phyloP scores from a whole-genome alignment of 1,140 invertebrate species.

The Trinorchestia longiramus region DNA sequence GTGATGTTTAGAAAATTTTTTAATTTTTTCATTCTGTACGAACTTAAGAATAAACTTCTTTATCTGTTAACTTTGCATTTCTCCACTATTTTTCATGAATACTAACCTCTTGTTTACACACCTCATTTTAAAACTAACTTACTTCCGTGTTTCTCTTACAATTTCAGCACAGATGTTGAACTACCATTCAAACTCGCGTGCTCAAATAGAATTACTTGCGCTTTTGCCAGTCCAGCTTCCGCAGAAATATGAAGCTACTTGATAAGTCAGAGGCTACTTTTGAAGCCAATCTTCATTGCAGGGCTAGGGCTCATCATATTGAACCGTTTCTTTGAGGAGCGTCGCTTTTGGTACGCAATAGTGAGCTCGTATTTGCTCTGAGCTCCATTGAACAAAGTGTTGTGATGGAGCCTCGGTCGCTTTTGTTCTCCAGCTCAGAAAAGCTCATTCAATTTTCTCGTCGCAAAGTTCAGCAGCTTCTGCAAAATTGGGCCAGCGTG shows the following conservation, averaged over 20 bases:
- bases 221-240: background rate
- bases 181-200: background rate
- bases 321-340: background rate
- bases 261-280: background rate
- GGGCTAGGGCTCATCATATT: background rate
- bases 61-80: background rate
- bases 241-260: background rate
- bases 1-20: too few species aligned
- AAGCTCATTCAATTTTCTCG: slow-evolving; percentile 1
- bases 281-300: background rate
- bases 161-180: background rate
- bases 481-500: background rate
- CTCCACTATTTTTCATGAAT: background rate
- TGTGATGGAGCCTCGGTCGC: background rate
- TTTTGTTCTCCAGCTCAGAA: background rate
- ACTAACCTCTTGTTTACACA: background rate
- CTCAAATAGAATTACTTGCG: background rate
- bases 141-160: background rate
- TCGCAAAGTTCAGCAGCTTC: background rate
- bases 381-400: background rate
- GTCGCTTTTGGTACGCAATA: background rate
- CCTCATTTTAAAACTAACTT: background rate
- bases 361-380: background rate
- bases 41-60: background rate
- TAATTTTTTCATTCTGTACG: too few species aligned